Conservation (phyloP, 1,140 invertebrate species). For the Paracyclopina nana region DNA sequence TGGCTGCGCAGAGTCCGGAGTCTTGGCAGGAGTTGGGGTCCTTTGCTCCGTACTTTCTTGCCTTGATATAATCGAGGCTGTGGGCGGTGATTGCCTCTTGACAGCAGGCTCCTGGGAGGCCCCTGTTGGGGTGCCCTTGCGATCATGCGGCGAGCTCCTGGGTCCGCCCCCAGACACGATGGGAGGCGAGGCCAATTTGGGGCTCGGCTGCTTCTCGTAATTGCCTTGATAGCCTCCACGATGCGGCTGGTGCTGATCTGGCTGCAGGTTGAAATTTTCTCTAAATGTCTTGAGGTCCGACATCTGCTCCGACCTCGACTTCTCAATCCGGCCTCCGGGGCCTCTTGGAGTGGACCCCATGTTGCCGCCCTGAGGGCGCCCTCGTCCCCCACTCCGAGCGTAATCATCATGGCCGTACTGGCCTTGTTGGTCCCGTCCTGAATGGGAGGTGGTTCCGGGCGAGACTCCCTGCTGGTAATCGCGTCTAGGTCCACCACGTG, state of each 20-base stretch:
- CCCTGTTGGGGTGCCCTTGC: slow-evolving; percentile 13
- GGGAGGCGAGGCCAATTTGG: slow-evolving; percentile 12
- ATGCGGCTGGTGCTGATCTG: slow-evolving; percentile 17
- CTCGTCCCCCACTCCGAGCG: slow-evolving; percentile 7
- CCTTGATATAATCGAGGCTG: too few relatives aligned
- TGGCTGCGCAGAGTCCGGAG: background rate
- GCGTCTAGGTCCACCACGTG: slow-evolving; percentile 11
- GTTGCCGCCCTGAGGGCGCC: background rate
- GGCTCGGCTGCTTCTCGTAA: slow-evolving; percentile 11
- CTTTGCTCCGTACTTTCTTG: background rate
- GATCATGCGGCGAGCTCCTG: slow-evolving; percentile 16
- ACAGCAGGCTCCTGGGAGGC: background rate
- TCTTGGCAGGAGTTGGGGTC: background rate
- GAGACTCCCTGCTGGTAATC: slow-evolving; percentile 14
- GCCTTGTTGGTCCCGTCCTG: slow-evolving; percentile 13
- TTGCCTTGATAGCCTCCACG: slow-evolving; percentile 12
- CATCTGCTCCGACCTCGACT: slow-evolving; percentile 29
- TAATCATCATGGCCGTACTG: slow-evolving; percentile 10
- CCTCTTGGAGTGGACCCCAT: background rate
- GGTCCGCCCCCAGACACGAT: slow-evolving; percentile 13
- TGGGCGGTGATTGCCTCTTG: too few relatives aligned
- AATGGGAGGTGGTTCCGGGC: slow-evolving; percentile 8
- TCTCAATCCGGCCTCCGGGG: slow-evolving; percentile 13
- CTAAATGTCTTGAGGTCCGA: slow-evolving; percentile 36
- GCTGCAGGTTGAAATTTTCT: slow-evolving; percentile 36